These are phyloP conservation scores for Oryzias melastigma DNA, from an alignment of 2,113 vertebrate species.

Conservation along the genomic window DNA sequence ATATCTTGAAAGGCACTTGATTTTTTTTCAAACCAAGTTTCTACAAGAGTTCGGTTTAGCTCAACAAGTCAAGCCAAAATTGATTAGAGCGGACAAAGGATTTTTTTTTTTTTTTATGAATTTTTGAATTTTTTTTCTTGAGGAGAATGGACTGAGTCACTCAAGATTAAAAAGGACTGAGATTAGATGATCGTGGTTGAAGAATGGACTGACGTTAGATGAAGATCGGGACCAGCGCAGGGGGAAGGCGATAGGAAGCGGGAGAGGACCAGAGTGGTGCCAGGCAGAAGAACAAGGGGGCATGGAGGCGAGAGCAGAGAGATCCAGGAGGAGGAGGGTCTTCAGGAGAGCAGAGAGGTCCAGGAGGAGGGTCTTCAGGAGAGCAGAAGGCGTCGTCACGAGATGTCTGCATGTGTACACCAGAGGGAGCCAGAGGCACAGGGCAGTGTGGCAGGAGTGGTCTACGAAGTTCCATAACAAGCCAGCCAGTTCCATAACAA, in stretches of 20 bases:
- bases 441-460: constrained; percentile 64
- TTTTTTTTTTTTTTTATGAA: constrained; percentile 3
- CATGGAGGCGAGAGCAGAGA: constrained; percentile 57
- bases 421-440: constrained; percentile 66
- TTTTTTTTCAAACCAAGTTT: too few species aligned
- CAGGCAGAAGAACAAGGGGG: constrained; percentile 58
- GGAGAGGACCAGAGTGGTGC: constrained; percentile 47
- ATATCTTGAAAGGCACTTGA: too few species aligned
- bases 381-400: constrained; percentile 41
- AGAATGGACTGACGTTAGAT: constrained; percentile 1
- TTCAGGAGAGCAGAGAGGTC: constrained; percentile 47
- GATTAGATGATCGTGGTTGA: neutral
- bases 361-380: constrained; percentile 4
- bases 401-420: constrained; percentile 49
- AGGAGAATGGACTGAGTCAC: constrained; percentile 68
- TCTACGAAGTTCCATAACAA: constrained; percentile 44
- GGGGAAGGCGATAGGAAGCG: constrained; percentile 43
- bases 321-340: neutral
- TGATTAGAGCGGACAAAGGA: constrained; percentile 13
- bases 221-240: constrained; percentile 45
- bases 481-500: constrained; percentile 44
- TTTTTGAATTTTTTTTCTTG: too few species aligned
- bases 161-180: constrained; percentile 50
- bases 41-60: too few species aligned
- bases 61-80: too few species aligned